A percentile compares a stretch with the other conserved stretches of the same genome.
phyloP scores from a whole-genome alignment of 2,113 vertebrate species.

The Trinectes maculatus region DNA sequence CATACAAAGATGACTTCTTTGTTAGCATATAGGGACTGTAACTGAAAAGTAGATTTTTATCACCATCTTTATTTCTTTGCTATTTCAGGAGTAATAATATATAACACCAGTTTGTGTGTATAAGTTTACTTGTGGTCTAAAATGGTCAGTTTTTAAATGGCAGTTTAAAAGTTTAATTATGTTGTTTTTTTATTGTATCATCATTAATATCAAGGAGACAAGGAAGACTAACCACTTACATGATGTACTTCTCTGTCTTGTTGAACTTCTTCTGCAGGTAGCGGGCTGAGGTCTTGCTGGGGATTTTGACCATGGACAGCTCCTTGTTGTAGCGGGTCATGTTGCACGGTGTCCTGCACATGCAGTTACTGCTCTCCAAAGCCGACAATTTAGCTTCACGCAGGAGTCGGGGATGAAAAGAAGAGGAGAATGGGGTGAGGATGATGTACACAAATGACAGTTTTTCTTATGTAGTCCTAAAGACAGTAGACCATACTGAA shows the following conservation, averaged over 20 bases:
- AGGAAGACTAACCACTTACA: constrained; percentile 81
- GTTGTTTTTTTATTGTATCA: too few species aligned
- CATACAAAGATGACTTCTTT: too few species aligned
- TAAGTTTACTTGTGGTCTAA: not conserved
- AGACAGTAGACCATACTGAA: not conserved
- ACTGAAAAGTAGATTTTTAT: too few species aligned
- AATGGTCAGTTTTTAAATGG: not conserved
- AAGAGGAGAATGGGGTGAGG: constrained; percentile 2
- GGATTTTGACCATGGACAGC: constrained; percentile 99
- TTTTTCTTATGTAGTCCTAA: not conserved
- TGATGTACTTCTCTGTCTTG: constrained; percentile 97
- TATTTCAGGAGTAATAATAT: not conserved
- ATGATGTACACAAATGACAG: constrained; percentile 10
- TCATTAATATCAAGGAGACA: too few species aligned
- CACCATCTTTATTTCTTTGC: too few species aligned
- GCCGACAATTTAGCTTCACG: constrained; percentile 89
- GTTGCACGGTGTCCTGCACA: constrained; percentile 96
- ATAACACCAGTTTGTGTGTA: not conserved
- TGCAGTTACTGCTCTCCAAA: constrained; percentile 92
- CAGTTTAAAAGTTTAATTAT: too few species aligned
- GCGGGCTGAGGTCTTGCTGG: constrained; percentile 97
- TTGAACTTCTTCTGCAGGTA: constrained; percentile 99
- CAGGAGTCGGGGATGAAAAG: not conserved
- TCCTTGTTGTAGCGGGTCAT: constrained; percentile 99
- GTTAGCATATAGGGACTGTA: too few species aligned